Conservation (phyloP, 53 echinoderm and acorn worm species). For the Mesocentrotus franciscanus region DNA sequence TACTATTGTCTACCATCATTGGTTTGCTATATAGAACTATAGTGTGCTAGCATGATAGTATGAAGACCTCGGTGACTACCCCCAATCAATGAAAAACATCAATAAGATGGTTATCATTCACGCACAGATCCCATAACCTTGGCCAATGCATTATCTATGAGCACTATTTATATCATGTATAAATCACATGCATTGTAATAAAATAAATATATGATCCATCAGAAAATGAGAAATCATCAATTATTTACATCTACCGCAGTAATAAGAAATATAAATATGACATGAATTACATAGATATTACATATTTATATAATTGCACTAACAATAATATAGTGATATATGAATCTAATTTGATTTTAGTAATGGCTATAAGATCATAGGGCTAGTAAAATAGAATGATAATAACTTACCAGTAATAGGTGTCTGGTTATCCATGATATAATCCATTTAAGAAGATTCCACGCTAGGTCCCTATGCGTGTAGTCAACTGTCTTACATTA, state of each 20-base stretch:
- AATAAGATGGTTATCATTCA: background rate
- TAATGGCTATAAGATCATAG: background rate
- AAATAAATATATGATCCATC: too few species aligned
- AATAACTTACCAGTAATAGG: background rate
- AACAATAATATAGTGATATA: background rate
- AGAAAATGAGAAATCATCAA: too few species aligned
- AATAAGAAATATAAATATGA: background rate
- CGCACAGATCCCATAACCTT: background rate
- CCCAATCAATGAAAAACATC: background rate
- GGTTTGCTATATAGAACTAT: background rate
- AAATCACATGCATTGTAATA: background rate
- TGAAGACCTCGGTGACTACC: background rate
- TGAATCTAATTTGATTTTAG: background rate
- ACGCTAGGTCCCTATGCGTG: background rate
- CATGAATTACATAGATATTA: background rate
- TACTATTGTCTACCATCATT: background rate
- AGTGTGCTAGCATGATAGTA: background rate
- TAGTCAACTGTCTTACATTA: background rate
- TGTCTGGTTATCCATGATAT: background rate
- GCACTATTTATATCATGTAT: background rate
- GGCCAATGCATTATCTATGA: background rate
- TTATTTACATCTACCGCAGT: too few species aligned
- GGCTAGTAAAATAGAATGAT: background rate
- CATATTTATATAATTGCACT: too few species aligned
- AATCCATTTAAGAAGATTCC: constrained; percentile 2